Percentiles rank a stretch among this genome's conserved stretches.
phyloP scores from a whole-genome alignment of 2,888 invertebrate species.

The Molorchus minor region DNA sequence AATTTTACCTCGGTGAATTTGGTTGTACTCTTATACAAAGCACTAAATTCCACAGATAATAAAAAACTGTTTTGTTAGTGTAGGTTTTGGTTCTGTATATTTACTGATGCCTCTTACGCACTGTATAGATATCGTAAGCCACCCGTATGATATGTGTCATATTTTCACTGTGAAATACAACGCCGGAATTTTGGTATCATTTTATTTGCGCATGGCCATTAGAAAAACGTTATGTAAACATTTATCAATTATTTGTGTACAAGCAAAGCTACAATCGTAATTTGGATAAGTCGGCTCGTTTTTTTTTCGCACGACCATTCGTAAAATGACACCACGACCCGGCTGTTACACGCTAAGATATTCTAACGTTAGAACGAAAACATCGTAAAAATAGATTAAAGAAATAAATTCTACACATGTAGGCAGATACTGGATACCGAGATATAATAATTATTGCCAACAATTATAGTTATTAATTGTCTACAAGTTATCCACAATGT shows the following conservation, averaged over 20 bases:
- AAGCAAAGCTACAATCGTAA: neutral
- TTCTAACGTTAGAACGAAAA: neutral
- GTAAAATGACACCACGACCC: neutral
- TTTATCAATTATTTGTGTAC: neutral
- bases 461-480: slow-evolving; percentile 16
- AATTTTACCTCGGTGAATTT: neutral
- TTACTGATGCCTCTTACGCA: too few species aligned
- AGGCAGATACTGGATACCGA: slow-evolving; percentile 16
- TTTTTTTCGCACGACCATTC: neutral
- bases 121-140: too few species aligned
- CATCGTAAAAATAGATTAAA: slow-evolving; percentile 18
- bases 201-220: neutral
- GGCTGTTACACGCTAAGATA: neutral
- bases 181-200: neutral
- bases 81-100: too few species aligned
- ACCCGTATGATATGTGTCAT: neutral
- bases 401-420: slow-evolving; percentile 28
- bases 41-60: too few species aligned
- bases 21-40: too few species aligned
- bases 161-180: neutral
- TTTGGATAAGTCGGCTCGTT: neutral
- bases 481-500: slow-evolving; percentile 19
- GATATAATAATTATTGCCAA: slow-evolving; percentile 22
- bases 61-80: too few species aligned
- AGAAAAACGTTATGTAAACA: neutral